phyloP scores from a whole-genome alignment of 2,797 vertebrate genomes.

The Liparis tanakae region DNA sequence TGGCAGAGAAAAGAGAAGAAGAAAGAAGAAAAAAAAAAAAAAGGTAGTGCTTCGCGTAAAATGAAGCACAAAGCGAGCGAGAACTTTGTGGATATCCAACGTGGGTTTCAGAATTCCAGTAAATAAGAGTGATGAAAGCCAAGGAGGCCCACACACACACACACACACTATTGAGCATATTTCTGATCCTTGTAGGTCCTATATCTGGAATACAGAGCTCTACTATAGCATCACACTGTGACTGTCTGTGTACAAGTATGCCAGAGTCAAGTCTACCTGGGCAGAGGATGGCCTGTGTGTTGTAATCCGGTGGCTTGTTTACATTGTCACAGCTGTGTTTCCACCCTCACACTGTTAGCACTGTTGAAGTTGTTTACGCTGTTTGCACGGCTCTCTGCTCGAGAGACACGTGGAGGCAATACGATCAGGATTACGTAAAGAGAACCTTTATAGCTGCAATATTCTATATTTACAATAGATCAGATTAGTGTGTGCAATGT shows the following conservation, averaged over 20 bases:
- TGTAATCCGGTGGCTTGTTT: not conserved
- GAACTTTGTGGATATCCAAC: slow-evolving; percentile 25
- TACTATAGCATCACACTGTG: not conserved
- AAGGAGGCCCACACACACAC: not conserved
- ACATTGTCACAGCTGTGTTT: not conserved
- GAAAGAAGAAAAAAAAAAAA: not conserved
- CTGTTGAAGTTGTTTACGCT: not conserved
- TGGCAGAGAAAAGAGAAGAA: not conserved
- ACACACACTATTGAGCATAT: not conserved
- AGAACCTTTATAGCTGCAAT: not conserved
- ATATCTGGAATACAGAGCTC: not conserved
- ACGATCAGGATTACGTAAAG: not conserved
- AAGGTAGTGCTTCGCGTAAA: not conserved
- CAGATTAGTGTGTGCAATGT: not conserved
- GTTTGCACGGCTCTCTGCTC: not conserved
- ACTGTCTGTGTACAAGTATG: not conserved
- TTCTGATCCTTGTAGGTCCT: not conserved
- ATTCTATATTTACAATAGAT: not conserved
- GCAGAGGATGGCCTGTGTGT: not conserved
- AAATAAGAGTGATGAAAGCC: slow-evolving; percentile 32
- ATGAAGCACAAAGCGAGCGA: slow-evolving; percentile 19
- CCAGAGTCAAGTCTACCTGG: not conserved
- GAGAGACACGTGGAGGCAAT: not conserved
- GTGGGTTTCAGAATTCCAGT: slow-evolving; percentile 43
- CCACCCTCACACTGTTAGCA: not conserved